A percentile compares a stretch with the other conserved stretches of the same genome.
These are phyloP conservation scores for Panagrolaimus sp. DNA, from an alignment of 1,140 invertebrate genomes.

Conservation along the genomic window DNA sequence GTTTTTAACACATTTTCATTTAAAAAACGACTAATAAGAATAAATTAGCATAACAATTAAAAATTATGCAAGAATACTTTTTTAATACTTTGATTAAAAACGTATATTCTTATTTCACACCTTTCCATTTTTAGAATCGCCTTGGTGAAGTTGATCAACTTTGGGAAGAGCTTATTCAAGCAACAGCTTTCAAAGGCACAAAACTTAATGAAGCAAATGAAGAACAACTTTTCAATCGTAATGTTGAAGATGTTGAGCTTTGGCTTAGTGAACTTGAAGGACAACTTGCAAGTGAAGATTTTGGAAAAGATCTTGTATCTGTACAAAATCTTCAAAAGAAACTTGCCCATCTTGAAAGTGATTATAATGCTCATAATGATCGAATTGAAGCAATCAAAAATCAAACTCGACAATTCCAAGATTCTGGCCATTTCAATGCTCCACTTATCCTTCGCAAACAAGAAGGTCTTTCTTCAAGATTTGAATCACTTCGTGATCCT, in stretches of 20 bases:
- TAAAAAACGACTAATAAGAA: no score
- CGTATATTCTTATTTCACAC: no score
- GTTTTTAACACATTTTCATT: no score
- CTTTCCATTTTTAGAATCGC: constrained; percentile 65
- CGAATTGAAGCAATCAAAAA: constrained; percentile 80
- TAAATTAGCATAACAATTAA: no score
- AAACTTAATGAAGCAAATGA: constrained; percentile 87
- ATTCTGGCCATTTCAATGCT: constrained; percentile 88
- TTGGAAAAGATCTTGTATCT: constrained; percentile 88
- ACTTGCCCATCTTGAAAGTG: constrained; percentile 89
- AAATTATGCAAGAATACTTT: no score
- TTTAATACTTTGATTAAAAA: no score
- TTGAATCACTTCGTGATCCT: constrained; percentile 73
- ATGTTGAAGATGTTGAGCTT: constrained; percentile 92
- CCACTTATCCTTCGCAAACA: constrained; percentile 83
- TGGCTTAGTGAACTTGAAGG: constrained; percentile 96
- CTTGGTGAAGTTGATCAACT: constrained; percentile 83
- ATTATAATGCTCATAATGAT: constrained; percentile 64
- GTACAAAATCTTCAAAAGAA: constrained; percentile 97
- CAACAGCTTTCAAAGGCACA: constrained; percentile 85
- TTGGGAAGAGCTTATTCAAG: constrained; percentile 82
- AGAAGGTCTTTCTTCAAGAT: constrained; percentile 61
- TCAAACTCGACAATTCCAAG: constrained; percentile 80
- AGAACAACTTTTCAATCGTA: constrained; percentile 95
- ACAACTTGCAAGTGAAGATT: constrained; percentile 83